Base-by-base conservation (phyloP, 2,888 invertebrate genomes). In the Camponotus fellah region DNA sequence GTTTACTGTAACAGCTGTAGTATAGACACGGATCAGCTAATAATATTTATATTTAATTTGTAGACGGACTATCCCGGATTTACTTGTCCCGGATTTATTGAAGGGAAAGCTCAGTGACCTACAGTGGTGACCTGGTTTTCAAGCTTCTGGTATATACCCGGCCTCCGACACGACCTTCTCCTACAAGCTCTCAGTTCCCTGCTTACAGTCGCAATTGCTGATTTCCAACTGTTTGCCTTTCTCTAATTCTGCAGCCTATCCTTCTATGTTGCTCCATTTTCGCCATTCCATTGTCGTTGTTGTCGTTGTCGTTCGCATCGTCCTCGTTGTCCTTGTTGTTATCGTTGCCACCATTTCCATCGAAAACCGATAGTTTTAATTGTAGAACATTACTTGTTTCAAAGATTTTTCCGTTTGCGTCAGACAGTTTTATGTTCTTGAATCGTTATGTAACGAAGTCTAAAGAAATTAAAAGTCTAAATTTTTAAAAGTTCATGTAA, bases 71-170 rank as follows among this genome's bases (percentile, higher is more conserved):
- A 53, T 68, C 43, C 68, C 69, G 74, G 84, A n/a, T 88, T 88
- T 88, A 88, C 88, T 88, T 88, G 86, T 82, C 86, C 37, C 6
- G 37, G 37, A 37, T 37, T 37, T 37, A 80, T 84, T 71, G 72
- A 82, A 46, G n/a, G n/a, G 69, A 82, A 88, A 88, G 92, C 93
- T 92, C 92, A 92, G 92, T 93, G 93, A 93, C 92, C 93, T 53
- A n/a, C 89, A 90, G 89, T 82, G 88, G 82, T 91, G 93, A 93
- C 93, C 93, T 89, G 88, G 89, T 93, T 93, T 91, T 85, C 87
- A 75, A 79, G 85, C 83, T 85, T 60, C 74, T 74, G 43, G 43
- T 56, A 83, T 56, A 83, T 21, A 62, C 74, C n/a, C n/a, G n/a
- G 80, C 88, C 86, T 85, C 83, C 71, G n/a, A 53, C 65, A 68